Conservation (phyloP, 2,888 invertebrate species). For the Andrena bicolor region DNA sequence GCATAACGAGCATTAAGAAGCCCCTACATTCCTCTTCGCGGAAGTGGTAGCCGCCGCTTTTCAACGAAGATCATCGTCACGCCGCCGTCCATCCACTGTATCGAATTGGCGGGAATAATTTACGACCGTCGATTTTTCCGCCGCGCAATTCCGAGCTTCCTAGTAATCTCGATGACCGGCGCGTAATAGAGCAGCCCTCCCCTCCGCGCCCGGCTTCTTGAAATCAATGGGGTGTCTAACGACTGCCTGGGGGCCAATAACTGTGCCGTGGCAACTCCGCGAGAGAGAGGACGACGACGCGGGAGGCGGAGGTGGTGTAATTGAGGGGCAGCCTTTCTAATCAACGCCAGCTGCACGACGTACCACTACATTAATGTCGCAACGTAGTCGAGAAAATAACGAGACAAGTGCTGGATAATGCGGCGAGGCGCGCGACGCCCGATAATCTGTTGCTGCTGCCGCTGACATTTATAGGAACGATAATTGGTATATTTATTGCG, state of each 20-base stretch:
- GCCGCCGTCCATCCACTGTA: constrained; percentile 15
- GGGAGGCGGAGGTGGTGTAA: background rate
- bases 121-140: constrained; percentile 62
- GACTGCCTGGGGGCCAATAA: constrained; percentile 66
- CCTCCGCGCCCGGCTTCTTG: constrained; percentile 43
- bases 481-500: constrained; percentile 62
- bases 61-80: constrained; percentile 13
- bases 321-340: constrained; percentile 61
- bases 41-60: constrained; percentile 4
- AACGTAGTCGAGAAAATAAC: constrained; percentile 63
- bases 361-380: constrained; percentile 52
- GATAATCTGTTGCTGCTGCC: constrained; percentile 52
- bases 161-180: constrained; percentile 65
- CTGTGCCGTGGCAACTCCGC: constrained; percentile 42
- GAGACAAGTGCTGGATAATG: constrained; percentile 53
- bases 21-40: background rate
- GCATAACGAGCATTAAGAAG: background rate
- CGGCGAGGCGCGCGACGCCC: constrained; percentile 7
- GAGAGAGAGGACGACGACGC: constrained; percentile 2
- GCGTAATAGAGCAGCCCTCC: constrained; percentile 59
- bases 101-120: constrained; percentile 53
- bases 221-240: constrained; percentile 75
- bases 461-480: constrained; percentile 61
- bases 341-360: constrained; percentile 64
- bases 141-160: constrained; percentile 20